Conservation (phyloP, 2,113 vertebrate genomes). For the Orthochromis malagaraziensis region DNA sequence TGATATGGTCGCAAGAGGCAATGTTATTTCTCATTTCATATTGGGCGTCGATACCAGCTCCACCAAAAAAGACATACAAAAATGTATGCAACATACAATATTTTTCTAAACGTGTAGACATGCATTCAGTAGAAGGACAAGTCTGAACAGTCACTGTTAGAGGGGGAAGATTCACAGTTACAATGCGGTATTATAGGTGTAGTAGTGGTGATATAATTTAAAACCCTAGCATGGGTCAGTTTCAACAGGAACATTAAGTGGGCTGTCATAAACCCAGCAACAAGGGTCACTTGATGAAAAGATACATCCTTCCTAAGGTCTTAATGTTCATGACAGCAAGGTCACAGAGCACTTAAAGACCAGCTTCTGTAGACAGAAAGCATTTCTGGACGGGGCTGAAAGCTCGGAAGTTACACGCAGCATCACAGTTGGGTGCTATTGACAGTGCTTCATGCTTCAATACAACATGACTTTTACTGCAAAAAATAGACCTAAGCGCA, state of each 20-base stretch:
- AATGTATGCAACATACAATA: too few species aligned
- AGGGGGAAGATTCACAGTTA: neutral
- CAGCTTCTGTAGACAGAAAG: neutral
- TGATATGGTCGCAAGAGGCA: constrained; percentile 5
- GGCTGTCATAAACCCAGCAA: constrained; percentile 14
- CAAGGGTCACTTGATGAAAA: neutral
- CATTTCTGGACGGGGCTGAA: neutral
- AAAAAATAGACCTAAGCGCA: neutral
- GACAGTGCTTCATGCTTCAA: neutral
- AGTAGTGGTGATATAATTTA: neutral
- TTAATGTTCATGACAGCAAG: constrained; percentile 1
- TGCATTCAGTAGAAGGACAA: neutral
- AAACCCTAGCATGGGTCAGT: neutral
- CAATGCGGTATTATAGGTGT: neutral
- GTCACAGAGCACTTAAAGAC: neutral
- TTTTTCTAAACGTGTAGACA: neutral
- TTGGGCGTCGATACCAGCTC: neutral
- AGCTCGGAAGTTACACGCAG: neutral
- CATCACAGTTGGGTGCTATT: neutral
- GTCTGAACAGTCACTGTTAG: neutral
- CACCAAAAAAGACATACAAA: neutral
- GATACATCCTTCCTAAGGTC: constrained; percentile 2
- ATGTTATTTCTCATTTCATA: constrained; percentile 8
- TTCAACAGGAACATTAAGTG: neutral
- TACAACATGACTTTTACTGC: neutral